Evolutionary conservation across 2,113 vertebrate species (phyloP), one percentile per base, ranked within the genome.

Genomic region (Antechinus flavipes): DNA sequence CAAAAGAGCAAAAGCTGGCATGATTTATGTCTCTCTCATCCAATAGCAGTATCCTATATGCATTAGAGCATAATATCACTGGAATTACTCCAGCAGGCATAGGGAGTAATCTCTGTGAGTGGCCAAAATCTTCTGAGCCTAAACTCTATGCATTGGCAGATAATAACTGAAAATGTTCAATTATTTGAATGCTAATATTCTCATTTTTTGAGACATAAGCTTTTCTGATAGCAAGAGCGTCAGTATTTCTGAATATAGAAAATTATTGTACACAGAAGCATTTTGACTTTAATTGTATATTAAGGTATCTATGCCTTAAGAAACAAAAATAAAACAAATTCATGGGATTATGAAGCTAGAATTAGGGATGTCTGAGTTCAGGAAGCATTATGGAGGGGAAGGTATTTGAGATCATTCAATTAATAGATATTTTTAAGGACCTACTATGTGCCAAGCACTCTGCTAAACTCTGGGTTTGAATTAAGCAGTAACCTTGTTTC

Each of bases 11-110:
- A 52, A 27, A 76, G 54, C 6, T 91, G 22, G n/a, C 54, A 12
- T 68, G 89, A 90, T 90, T 94, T 58, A 24, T 42, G 10, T n/a
- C 14, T 76, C 50, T 35, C 11, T 5, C 52, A 3, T 25, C 54
- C 24, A 42, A 0, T 61, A 26, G 2, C 56, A n/a, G 52, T 46
- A 14, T 61, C 26, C 68, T 58, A 56, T 35, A 47, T 76, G 2
- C 54, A 92, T 93, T 54, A 93, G 89, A 91, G 24, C 68, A n/a
- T 96, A 50, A 3, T 26, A 94, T 50, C 35, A 56, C 6, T 46
- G 25, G 47, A 90, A 22, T 30, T 92, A 96, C 30, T 93, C 95
- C 94, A 95, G 61, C 6, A 94, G 90, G 30, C 84, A 53, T 47
- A 91, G 68, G 52, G 42, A 68, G 30, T 61, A 91, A 50, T 68